Evolutionary conservation across 2,113 vertebrate genomes (phyloP).

Genomic region (Cromileptes altivelis): DNA sequence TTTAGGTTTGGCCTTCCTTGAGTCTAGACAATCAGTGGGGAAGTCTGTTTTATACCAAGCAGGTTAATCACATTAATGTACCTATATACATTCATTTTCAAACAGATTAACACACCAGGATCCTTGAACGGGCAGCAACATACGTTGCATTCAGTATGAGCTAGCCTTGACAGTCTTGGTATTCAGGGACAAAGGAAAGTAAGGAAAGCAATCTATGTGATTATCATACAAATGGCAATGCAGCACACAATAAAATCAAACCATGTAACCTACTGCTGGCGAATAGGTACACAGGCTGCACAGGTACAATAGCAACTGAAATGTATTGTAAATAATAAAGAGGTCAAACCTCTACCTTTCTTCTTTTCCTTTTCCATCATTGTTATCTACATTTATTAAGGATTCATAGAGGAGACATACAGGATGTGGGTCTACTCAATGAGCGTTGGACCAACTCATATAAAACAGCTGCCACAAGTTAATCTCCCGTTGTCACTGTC

Average conservation of each 20-base stretch:
- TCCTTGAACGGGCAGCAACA: conserved; percentile 45
- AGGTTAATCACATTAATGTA: conserved; percentile 46
- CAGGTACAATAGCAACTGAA: neutral
- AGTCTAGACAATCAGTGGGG: neutral
- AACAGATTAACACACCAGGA: conserved; percentile 33
- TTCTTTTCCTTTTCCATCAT: neutral
- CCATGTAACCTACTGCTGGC: neutral
- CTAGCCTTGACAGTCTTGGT: conserved; percentile 52
- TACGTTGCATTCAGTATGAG: conserved; percentile 48
- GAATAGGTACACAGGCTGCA: conserved; percentile 30
- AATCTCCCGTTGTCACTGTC: conserved; percentile 7
- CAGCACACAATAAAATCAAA: conserved; percentile 27
- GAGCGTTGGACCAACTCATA: neutral
- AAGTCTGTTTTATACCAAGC: conserved; percentile 5
- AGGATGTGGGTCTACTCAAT: neutral
- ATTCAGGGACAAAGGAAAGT: conserved; percentile 58
- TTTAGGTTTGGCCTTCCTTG: neutral
- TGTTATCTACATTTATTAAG: neutral
- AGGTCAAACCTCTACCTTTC: neutral
- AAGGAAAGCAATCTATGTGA: conserved; percentile 59
- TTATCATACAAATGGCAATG: conserved; percentile 68
- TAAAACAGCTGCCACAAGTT: conserved; percentile 15
- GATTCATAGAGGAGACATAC: neutral
- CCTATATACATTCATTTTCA: conserved; percentile 23
- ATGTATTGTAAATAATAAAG: neutral